A percentile compares a stretch with the other conserved stretches of the same genome.
Evolutionary conservation across 2,797 vertebrate genomes (phyloP).

Genomic region (Onychomys arenicola): DNA sequence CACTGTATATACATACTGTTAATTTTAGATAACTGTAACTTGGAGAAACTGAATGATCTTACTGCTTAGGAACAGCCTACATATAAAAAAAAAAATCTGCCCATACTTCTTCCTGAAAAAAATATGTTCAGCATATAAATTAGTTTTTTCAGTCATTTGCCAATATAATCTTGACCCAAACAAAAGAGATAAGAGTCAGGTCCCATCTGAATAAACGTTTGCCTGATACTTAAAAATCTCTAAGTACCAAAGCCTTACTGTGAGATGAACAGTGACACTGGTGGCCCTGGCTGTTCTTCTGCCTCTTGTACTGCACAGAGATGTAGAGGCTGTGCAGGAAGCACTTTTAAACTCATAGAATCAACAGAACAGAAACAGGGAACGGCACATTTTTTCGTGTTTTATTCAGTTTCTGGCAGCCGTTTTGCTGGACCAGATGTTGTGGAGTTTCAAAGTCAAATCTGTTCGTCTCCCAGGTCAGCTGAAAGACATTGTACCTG

Average conservation of each 20-base stretch:
- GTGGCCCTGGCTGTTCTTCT: constrained; percentile 58
- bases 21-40: constrained; percentile 15
- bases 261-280: constrained; percentile 71
- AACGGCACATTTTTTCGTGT: constrained; percentile 71
- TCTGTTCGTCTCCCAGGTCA: constrained; percentile 77
- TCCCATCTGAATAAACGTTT: constrained; percentile 76
- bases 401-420: constrained; percentile 80
- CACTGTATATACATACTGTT: not conserved
- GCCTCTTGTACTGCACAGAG: constrained; percentile 73
- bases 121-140: constrained; percentile 60
- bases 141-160: constrained; percentile 10
- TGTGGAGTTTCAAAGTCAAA: constrained; percentile 79
- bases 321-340: constrained; percentile 81
- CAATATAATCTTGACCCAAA: constrained; percentile 47
- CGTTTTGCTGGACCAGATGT: constrained; percentile 83
- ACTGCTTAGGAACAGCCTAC: constrained; percentile 14
- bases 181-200: constrained; percentile 71
- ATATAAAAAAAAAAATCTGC: not conserved
- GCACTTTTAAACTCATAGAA: constrained; percentile 81
- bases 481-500: constrained; percentile 54
- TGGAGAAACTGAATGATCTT: constrained; percentile 42
- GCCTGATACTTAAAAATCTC: constrained; percentile 74
- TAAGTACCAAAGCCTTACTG: constrained; percentile 70
- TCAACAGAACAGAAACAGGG: constrained; percentile 80
- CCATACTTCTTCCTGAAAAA: constrained; percentile 21